phyloP scores from a whole-genome alignment of 2,797 vertebrate genomes.

The Scleropages formosus region DNA sequence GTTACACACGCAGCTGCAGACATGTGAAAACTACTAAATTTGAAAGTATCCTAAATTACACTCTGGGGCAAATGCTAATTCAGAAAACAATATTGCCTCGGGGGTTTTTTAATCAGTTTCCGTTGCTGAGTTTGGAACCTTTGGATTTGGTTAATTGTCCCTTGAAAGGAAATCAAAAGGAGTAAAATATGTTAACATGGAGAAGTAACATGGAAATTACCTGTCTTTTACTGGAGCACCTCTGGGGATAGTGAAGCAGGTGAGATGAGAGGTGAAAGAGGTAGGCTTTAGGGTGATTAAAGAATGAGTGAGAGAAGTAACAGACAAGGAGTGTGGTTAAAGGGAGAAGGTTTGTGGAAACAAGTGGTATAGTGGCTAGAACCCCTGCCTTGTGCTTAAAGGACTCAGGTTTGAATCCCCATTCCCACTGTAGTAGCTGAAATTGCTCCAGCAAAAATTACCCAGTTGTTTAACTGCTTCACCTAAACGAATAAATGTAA shows the following conservation, averaged over 20 bases:
- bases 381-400: too few relatives aligned
- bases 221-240: background rate
- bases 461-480: too few relatives aligned
- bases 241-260: background rate
- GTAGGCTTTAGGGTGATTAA: background rate
- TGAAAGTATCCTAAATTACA: too few relatives aligned
- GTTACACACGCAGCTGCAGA: too few relatives aligned
- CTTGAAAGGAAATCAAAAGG: background rate
- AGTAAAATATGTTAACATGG: background rate
- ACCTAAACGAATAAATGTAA: too few relatives aligned
- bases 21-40: too few relatives aligned
- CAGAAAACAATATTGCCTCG: background rate
- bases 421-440: too few relatives aligned
- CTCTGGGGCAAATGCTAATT: too few relatives aligned
- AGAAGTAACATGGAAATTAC: background rate
- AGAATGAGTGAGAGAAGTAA: background rate
- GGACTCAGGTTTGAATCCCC: too few relatives aligned
- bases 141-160: background rate
- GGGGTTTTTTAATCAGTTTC: background rate
- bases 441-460: too few relatives aligned
- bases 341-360: background rate
- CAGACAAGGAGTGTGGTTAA: background rate
- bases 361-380: too few relatives aligned
- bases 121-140: background rate
- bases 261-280: background rate